These are phyloP conservation scores for Pteropus rufus DNA, from an alignment of 2,797 vertebrate genomes.

Conservation along the genomic window DNA sequence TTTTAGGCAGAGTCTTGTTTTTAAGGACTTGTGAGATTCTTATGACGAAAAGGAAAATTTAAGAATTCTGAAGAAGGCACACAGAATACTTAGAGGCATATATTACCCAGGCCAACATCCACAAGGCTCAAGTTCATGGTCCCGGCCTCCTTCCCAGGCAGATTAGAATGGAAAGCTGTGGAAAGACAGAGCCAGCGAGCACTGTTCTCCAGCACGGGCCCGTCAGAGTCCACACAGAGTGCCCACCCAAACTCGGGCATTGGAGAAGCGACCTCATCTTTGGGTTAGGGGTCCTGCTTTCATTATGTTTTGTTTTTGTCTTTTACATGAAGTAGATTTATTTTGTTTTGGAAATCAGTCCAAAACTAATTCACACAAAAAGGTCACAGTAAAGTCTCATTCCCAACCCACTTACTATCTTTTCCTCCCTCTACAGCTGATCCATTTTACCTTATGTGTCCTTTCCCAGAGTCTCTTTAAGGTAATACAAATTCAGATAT, in stretches of 20 bases:
- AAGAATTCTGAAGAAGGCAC: not conserved
- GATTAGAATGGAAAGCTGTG: accelerated
- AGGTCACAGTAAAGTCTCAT: not conserved
- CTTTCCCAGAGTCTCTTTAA: not conserved
- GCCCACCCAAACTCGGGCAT: not conserved
- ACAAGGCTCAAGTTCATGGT: accelerated
- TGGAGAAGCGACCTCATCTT: not conserved
- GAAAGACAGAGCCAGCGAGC: accelerated
- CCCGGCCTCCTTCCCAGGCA: not conserved
- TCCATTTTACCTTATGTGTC: too few species aligned
- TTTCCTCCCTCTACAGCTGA: not conserved
- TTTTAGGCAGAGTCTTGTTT: not conserved
- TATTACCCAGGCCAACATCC: not conserved
- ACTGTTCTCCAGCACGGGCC: too few species aligned
- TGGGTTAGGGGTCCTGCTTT: not conserved
- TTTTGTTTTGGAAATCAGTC: not conserved
- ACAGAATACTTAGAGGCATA: not conserved
- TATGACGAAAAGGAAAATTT: not conserved
- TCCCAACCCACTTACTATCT: not conserved
- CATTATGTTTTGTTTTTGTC: not conserved
- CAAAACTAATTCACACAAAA: not conserved
- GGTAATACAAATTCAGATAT: not conserved
- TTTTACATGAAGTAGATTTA: not conserved
- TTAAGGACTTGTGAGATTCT: not conserved
- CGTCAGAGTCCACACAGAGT: too few species aligned